A percentile compares a stretch with the other conserved stretches of the same genome.
These are phyloP conservation scores for Mesorhabditis spiculigera DNA, from an alignment of 2,888 invertebrate genomes.

Conservation along the genomic window DNA sequence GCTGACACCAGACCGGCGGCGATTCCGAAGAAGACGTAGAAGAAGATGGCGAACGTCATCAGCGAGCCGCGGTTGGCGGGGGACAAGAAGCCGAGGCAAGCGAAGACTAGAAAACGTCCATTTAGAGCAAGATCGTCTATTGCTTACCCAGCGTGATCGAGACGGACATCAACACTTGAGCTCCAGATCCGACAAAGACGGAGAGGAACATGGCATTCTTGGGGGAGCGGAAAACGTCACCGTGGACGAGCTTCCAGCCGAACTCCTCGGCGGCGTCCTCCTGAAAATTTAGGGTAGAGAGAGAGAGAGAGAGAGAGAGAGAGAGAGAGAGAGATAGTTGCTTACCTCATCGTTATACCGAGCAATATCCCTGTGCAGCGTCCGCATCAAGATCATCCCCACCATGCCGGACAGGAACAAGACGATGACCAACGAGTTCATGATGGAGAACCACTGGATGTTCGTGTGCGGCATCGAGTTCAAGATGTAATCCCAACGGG, in stretches of 20 bases:
- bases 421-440: slow-evolving; percentile 89
- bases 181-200: slow-evolving; percentile 90
- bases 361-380: slow-evolving; percentile 95
- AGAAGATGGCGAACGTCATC: slow-evolving; percentile 94
- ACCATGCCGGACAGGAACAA: slow-evolving; percentile 95
- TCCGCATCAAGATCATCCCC: slow-evolving; percentile 94
- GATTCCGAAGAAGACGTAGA: slow-evolving; percentile 93
- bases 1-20: slow-evolving; percentile 96
- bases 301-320: not conserved
- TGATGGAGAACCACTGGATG: slow-evolving; percentile 70
- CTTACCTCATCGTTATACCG: slow-evolving; percentile 77
- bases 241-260: slow-evolving; percentile 71
- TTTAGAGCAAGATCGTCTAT: slow-evolving; percentile 15
- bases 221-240: slow-evolving; percentile 69
- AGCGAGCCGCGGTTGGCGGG: slow-evolving; percentile 96
- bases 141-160: slow-evolving; percentile 79
- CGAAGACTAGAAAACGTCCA: slow-evolving; percentile 71
- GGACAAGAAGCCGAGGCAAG: slow-evolving; percentile 96
- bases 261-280: slow-evolving; percentile 79
- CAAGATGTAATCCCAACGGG: slow-evolving; percentile 97
- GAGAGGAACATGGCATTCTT: slow-evolving; percentile 91
- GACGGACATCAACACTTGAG: slow-evolving; percentile 93
- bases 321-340: slow-evolving; percentile 10
- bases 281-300: slow-evolving; percentile 44
- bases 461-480: slow-evolving; percentile 95